These are phyloP conservation scores for Gouania willdenowi DNA, from an alignment of 2,797 vertebrate species.

Conservation along the genomic window DNA sequence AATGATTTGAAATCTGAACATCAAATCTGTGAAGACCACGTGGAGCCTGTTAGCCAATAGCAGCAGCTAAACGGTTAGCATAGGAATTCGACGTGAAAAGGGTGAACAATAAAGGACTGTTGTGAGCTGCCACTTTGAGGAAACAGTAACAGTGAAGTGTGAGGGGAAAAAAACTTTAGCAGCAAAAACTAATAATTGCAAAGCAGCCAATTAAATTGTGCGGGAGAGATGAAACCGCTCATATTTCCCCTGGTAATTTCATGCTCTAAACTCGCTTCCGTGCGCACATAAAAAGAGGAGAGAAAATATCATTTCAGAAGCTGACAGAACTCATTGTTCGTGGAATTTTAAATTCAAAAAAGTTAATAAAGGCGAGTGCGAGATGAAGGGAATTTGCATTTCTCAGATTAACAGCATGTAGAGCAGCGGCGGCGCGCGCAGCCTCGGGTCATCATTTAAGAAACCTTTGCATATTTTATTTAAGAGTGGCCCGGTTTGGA, in stretches of 20 bases:
- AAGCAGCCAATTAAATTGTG: constrained; percentile 99
- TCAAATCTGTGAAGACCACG: constrained; percentile 46
- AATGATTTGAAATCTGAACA: constrained; percentile 49
- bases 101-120: constrained; percentile 53
- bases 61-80: constrained; percentile 14
- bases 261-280: constrained; percentile 99
- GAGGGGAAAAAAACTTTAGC: constrained; percentile 94
- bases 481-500: constrained; percentile 99
- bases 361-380: constrained; percentile 99
- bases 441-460: constrained; percentile 99
- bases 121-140: constrained; percentile 91
- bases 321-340: constrained; percentile 99
- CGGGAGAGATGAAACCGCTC: constrained; percentile 99
- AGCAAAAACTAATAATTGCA: constrained; percentile 99
- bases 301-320: constrained; percentile 99
- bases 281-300: constrained; percentile 89
- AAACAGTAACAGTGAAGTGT: constrained; percentile 96
- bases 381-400: constrained; percentile 99
- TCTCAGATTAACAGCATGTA: constrained; percentile 99
- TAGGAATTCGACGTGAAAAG: constrained; percentile 24
- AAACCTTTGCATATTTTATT: constrained; percentile 99
- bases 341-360: constrained; percentile 99
- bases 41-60: constrained; percentile 52
- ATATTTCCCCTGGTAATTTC: constrained; percentile 99
- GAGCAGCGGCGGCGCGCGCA: constrained; percentile 99